Conservation (phyloP, 2,888 invertebrate species). For the Lithophane leautieri region DNA sequence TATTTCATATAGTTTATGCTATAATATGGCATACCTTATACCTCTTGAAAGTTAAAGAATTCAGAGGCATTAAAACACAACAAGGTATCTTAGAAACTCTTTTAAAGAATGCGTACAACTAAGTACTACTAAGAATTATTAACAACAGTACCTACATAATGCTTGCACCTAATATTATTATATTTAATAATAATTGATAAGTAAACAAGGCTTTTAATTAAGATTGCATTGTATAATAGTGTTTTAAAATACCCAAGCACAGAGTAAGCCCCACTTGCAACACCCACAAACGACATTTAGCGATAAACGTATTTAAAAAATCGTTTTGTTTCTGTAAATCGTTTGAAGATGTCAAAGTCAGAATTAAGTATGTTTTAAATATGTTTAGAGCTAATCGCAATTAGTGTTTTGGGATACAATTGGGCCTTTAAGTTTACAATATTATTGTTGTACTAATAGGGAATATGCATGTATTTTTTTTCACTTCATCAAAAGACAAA, state of each 20-base stretch:
- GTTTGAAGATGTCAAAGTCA: neutral
- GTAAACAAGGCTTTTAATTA: neutral
- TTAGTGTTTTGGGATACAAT: neutral
- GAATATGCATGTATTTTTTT: neutral
- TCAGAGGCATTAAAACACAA: neutral
- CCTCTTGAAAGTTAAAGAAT: neutral
- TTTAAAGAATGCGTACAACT: neutral
- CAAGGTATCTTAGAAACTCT: neutral
- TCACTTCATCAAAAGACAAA: neutral
- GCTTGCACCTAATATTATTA: neutral
- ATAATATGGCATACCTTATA: too few relatives aligned
- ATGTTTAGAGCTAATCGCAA: neutral
- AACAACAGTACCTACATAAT: neutral
- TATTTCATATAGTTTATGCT: conserved; percentile 8
- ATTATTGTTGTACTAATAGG: neutral
- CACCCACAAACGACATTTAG: neutral
- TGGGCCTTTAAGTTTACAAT: neutral
- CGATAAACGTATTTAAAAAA: too few relatives aligned
- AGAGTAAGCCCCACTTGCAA: neutral
- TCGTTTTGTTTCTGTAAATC: too few relatives aligned
- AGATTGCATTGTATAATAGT: neutral
- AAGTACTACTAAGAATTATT: neutral
- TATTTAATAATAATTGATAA: neutral
- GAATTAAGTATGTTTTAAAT: neutral
- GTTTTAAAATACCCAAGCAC: neutral